Evolutionary conservation across 1,140 invertebrate genomes (phyloP).

Genomic region (Dreissena polymorpha): DNA sequence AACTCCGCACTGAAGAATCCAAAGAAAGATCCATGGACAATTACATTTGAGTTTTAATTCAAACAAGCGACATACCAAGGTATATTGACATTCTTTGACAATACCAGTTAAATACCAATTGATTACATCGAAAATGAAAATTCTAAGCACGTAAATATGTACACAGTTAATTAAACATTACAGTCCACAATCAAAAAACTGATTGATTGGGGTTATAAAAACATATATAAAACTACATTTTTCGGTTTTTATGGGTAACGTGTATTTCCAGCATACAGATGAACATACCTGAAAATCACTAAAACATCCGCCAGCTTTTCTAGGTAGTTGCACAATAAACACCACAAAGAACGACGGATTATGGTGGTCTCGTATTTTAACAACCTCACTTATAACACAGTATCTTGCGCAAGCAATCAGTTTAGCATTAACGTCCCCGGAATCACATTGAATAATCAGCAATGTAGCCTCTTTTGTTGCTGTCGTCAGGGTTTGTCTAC

Average conservation of each 20-base stretch:
- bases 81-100: no score
- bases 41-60: no score
- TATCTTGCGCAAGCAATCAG: conserved; percentile 70
- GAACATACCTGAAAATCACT: conserved; percentile 68
- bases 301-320: conserved; percentile 65
- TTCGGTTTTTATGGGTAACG: no score
- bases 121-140: no score
- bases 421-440: conserved; percentile 62
- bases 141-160: no score
- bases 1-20: conserved; percentile 61
- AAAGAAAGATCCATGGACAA: not conserved
- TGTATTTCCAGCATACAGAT: no score
- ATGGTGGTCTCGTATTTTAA: conserved; percentile 55
- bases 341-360: conserved; percentile 55
- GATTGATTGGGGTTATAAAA: no score
- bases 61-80: no score
- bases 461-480: conserved; percentile 53
- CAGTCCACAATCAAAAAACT: no score
- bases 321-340: conserved; percentile 70
- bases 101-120: no score
- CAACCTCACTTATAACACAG: conserved; percentile 54
- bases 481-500: conserved; percentile 53
- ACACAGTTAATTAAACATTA: no score
- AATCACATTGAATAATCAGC: conserved; percentile 72
- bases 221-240: no score